Conservation (phyloP, 2,797 vertebrate species). For the Dermochelys coriacea region DNA sequence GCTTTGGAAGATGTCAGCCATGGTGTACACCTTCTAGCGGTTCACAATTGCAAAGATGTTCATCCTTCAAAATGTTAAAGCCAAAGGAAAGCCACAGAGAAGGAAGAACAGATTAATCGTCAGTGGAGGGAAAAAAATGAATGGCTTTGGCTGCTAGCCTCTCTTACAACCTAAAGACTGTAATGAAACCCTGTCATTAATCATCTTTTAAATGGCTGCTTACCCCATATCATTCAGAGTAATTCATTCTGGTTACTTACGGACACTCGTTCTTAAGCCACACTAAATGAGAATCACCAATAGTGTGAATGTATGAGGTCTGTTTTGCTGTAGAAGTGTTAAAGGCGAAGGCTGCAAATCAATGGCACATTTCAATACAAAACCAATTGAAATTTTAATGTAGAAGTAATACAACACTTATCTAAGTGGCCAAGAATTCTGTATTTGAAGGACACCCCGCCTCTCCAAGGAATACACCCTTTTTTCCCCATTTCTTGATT, state of each 20-base stretch:
- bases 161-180: slow-evolving; percentile 34
- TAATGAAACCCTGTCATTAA: slow-evolving; percentile 55
- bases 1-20: background rate
- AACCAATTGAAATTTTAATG: slow-evolving; percentile 71
- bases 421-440: slow-evolving; percentile 75
- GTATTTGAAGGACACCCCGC: slow-evolving; percentile 60
- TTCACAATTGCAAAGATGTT: background rate
- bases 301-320: slow-evolving; percentile 32
- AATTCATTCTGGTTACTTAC: slow-evolving; percentile 53
- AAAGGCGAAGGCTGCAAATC: slow-evolving; percentile 11
- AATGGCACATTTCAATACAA: slow-evolving; percentile 71
- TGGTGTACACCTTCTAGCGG: no score
- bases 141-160: slow-evolving; percentile 24
- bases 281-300: slow-evolving; percentile 57
- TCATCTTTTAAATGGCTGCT: slow-evolving; percentile 67
- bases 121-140: slow-evolving; percentile 38
- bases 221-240: slow-evolving; percentile 53
- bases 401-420: slow-evolving; percentile 71
- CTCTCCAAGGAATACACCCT: slow-evolving; percentile 74
- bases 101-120: slow-evolving; percentile 20
- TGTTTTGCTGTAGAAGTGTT: slow-evolving; percentile 49
- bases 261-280: slow-evolving; percentile 44
- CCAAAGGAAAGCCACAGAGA: background rate
- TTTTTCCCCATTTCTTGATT: slow-evolving; percentile 65
- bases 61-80: background rate